Base-by-base conservation (phyloP, 2,113 vertebrate genomes). In the Colossoma macropomum region DNA sequence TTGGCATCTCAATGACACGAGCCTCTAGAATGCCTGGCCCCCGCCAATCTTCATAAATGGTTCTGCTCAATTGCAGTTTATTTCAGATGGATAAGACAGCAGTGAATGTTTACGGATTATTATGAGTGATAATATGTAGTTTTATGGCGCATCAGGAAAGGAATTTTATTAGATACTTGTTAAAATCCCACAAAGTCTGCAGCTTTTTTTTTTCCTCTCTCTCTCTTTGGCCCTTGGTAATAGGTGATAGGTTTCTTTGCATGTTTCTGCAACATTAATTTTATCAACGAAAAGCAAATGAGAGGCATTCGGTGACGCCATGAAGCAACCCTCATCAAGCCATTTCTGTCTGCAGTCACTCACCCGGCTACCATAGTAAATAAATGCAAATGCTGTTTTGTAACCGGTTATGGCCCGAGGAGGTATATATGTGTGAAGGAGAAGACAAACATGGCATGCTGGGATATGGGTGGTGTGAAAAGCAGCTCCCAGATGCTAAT, bases 91-190 rank as follows among this genome's bases (percentile, higher is more conserved):
- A 90, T 88, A 89, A 91, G 82, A 89, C 84, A 78, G 75, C 87
- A 87, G 86, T 92, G 90, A 92, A 93, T 91, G 91, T 91, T 93
- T 89, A 92, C 88, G 83, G 90, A 86, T 90, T 86, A 92, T 89
- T 89, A 85, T 85, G 85, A 84, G 89, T 83, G 83, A 84, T 81
- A 83, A 66, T 52, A 89, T 86, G 89, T 89, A 86, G 88, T 87
- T 91, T 92, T 90, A 92, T 87, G 90, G 89, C 17, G 86, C 85
- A 77, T 91, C 89, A 84, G 87, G 76, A 74, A 84, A 15, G 11
- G 32, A 73, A 78, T 83, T 62, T 86, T 72, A 86, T 86, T 71
- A 71, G 75, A 72, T 90, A 79, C 90, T 88, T 92, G 84, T 89
- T 87, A 91, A 90, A 92, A 83, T 84, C 81, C 69, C 84, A 76